A percentile compares a stretch with the other conserved stretches of the same genome.
phyloP scores from a whole-genome alignment of 2,888 invertebrate species.

The Mimachlamys varia region DNA sequence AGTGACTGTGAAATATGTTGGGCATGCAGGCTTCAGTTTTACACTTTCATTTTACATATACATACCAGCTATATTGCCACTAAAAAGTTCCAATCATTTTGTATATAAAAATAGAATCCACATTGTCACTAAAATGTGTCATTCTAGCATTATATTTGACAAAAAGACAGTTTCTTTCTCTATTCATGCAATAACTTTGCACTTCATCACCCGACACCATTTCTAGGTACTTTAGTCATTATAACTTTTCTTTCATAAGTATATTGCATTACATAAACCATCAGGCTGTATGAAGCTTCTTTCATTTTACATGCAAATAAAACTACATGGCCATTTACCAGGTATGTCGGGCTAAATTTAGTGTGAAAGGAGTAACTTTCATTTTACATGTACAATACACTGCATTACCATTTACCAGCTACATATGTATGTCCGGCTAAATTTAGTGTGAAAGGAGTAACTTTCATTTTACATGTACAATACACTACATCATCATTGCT shows the following conservation, averaged over 20 bases:
- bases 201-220: no score
- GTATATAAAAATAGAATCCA: no score
- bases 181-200: background rate
- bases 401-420: no score
- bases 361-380: background rate
- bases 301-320: background rate
- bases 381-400: slow-evolving; percentile 23
- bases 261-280: background rate
- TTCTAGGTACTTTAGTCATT: no score
- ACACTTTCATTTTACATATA: slow-evolving; percentile 5
- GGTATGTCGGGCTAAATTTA: background rate
- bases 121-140: background rate
- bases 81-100: no score
- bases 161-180: background rate
- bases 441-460: background rate
- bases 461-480: slow-evolving; percentile 18
- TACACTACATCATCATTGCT: background rate
- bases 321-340: background rate
- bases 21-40: background rate
- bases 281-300: background rate
- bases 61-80: no score
- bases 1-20: background rate
- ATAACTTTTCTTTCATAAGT: background rate
- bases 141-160: background rate
- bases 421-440: background rate